Evolutionary conservation across 2,797 vertebrate species (phyloP).

Genomic region (Danio kyathit): DNA sequence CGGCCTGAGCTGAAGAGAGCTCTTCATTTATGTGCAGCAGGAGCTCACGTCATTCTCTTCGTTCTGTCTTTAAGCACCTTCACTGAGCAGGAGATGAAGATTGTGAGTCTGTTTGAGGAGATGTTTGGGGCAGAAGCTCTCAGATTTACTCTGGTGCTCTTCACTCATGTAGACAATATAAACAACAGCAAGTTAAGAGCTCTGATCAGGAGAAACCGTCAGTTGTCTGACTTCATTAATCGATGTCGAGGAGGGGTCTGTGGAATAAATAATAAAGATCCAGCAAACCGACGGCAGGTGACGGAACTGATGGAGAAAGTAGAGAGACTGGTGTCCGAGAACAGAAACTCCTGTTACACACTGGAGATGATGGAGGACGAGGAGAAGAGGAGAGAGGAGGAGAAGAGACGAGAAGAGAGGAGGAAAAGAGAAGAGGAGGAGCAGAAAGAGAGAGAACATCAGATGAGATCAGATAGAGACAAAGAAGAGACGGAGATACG

Average conservation of each 20-base stretch:
- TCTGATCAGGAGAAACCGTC: background rate
- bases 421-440: too few relatives aligned
- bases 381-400: background rate
- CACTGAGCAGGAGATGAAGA: background rate
- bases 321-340: background rate
- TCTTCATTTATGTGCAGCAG: background rate
- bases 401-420: too few relatives aligned
- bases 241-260: too few relatives aligned
- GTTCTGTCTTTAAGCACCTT: slow-evolving; percentile 16
- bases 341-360: background rate
- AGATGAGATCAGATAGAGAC: too few relatives aligned
- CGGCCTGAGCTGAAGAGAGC: background rate
- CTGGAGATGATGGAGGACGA: background rate
- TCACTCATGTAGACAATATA: background rate
- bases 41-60: slow-evolving; percentile 48
- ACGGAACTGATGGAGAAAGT: slow-evolving; percentile 10
- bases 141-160: background rate
- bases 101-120: background rate
- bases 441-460: too few relatives aligned
- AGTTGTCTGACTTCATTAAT: background rate
- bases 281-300: background rate
- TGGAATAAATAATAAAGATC: too few relatives aligned
- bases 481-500: too few relatives aligned
- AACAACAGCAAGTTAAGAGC: background rate
- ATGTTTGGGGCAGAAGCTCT: background rate